Conservation (phyloP, 2,888 invertebrate genomes). For the Trichogramma dendrolimi region DNA sequence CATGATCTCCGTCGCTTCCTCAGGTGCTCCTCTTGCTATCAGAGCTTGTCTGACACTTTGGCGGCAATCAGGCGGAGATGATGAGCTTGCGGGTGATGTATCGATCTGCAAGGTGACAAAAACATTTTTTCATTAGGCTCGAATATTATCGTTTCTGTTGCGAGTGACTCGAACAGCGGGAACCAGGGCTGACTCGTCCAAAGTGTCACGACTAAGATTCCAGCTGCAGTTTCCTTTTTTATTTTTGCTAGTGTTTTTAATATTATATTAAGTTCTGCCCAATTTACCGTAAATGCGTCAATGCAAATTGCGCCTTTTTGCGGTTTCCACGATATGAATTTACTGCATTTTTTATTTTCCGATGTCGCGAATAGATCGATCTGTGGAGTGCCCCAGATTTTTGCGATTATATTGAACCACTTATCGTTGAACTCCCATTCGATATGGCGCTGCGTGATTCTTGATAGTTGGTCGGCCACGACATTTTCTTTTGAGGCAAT, state of each 20-base stretch:
- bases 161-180: neutral
- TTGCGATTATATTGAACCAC: slow-evolving; percentile 1
- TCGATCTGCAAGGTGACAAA: slow-evolving; percentile 16
- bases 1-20: neutral
- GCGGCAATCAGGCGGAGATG: slow-evolving; percentile 14
- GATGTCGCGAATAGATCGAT: slow-evolving; percentile 23
- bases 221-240: neutral
- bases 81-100: slow-evolving; percentile 4
- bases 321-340: slow-evolving; percentile 19
- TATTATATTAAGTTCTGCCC: slow-evolving; percentile 7
- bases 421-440: slow-evolving; percentile 14
- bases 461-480: too few relatives aligned
- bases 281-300: slow-evolving; percentile 21
- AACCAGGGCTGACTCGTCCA: slow-evolving; percentile 7
- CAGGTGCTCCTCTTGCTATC: neutral
- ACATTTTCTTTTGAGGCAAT: too few relatives aligned
- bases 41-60: slow-evolving; percentile 7
- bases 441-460: neutral
- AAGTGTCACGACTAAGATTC: neutral
- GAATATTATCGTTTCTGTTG: slow-evolving; percentile 1
- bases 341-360: slow-evolving; percentile 16
- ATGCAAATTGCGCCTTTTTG: slow-evolving; percentile 8
- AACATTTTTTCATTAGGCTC: slow-evolving; percentile 9
- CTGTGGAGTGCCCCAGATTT: slow-evolving; percentile 8
- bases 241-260: slow-evolving; percentile 4